Base-by-base conservation (phyloP, 2,888 invertebrate genomes). In the Auanema sp. region DNA sequence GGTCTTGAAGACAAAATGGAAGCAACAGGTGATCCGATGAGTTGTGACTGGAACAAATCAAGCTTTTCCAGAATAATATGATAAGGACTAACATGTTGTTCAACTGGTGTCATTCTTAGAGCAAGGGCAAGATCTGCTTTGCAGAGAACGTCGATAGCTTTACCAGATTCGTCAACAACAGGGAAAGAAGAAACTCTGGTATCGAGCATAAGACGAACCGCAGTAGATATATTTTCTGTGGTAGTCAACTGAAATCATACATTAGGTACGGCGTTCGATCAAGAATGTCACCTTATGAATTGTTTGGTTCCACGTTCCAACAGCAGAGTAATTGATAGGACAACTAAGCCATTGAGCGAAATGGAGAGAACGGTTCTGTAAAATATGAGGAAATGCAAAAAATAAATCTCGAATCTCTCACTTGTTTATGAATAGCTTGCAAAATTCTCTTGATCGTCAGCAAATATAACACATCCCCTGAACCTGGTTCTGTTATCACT, bases 271-370 rank as follows among this genome's bases (percentile, higher is more conserved):
- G n/a, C n/a, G n/a, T n/a, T n/a, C n/a, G n/a, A 14, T 16, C 14
- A 51, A 51, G 14, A 11, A 11, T 43, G 14, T 54, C 23, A 12
- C 60, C 24, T 56, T 56, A 1, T 59, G 51, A 2, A 76, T 56
- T n/a, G 21, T 21, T 12, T 58, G 16, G 11, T 64, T 58, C 74
- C 74, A 76, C 1, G 67, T 70, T n/a, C 76, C 76, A 41, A 75
- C 68, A 2, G 57, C 56, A 3, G 68, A 66, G 52, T 68, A 53
- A 43, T 56, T 61, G 52, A 76, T 71, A 14, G 69, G 61, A 50
- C 62, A 63, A 2, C 64, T 62, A 16, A 76, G 66, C 76, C 76
- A 76, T 58, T 71, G 71, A n/a, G 75, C 76, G 23, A 75, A 76
- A 53, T 71, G 75, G 10, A 76, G 69, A 10, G 72, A 72, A 12